Evolutionary conservation across 2,113 vertebrate genomes (phyloP).

Genomic region (Aepyceros melampus): DNA sequence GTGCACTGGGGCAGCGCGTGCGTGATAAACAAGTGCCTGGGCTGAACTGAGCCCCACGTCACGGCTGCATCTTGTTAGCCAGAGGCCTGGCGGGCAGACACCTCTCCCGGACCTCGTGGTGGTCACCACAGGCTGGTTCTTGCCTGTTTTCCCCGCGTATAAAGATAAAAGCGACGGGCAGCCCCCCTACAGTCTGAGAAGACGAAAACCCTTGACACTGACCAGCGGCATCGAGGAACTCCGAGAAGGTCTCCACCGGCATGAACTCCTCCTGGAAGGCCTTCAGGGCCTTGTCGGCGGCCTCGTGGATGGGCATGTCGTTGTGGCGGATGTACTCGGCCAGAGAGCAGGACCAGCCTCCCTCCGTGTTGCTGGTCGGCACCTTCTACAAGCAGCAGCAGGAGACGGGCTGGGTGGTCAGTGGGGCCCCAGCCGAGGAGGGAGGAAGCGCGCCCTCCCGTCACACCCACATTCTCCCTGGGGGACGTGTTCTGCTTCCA

Average conservation of each 20-base stretch:
- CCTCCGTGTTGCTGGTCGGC: slow-evolving; percentile 98
- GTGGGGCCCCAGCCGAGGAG: background rate
- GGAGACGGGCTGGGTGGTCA: background rate
- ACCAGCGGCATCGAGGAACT: slow-evolving; percentile 96
- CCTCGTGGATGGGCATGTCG: slow-evolving; percentile 98
- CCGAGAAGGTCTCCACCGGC: slow-evolving; percentile 95
- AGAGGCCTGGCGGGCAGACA: rapidly evolving
- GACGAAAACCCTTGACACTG: slow-evolving; percentile 72
- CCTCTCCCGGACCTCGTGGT: background rate
- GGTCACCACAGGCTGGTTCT: background rate
- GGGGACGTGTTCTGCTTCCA: background rate
- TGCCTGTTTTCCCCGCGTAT: rapidly evolving
- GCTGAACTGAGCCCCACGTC: rapidly evolving
- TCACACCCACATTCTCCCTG: background rate
- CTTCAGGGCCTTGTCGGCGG: slow-evolving; percentile 94
- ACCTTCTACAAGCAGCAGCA: slow-evolving; percentile 87
- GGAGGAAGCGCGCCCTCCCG: background rate
- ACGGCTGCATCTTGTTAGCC: rapidly evolving
- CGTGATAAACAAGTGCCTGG: rapidly evolving
- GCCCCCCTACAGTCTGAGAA: background rate
- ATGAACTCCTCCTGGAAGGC: slow-evolving; percentile 99
- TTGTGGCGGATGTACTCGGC: slow-evolving; percentile 98
- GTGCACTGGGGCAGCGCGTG: rapidly evolving
- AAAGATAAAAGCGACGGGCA: background rate
- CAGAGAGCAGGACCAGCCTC: slow-evolving; percentile 99